These are phyloP conservation scores for Morpho helenor DNA, from an alignment of 2,888 invertebrate genomes.

Conservation along the genomic window DNA sequence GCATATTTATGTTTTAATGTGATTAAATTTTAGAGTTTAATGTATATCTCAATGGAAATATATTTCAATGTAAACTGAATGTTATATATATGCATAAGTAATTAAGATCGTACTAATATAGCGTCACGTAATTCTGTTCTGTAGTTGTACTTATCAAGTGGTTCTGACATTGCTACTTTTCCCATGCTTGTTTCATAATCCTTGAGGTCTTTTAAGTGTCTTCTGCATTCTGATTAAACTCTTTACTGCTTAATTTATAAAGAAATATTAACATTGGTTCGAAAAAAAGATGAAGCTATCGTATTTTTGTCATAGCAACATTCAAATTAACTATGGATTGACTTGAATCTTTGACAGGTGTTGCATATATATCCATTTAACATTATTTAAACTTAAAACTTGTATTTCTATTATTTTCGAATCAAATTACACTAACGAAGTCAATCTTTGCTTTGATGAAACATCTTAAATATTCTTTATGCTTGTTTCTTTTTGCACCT, in stretches of 20 bases:
- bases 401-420: too few relatives aligned
- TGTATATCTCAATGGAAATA: conserved; percentile 54
- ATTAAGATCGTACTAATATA: conserved; percentile 59
- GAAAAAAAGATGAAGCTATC: too few relatives aligned
- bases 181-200: too few relatives aligned
- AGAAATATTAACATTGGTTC: too few relatives aligned
- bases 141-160: conserved; percentile 50
- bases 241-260: too few relatives aligned
- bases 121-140: conserved; percentile 60
- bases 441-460: neutral
- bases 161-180: conserved; percentile 75
- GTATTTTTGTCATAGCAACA: too few relatives aligned
- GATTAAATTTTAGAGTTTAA: conserved; percentile 21
- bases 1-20: conserved; percentile 22
- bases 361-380: too few relatives aligned
- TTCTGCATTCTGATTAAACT: too few relatives aligned
- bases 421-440: neutral
- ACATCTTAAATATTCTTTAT: conserved; percentile 15
- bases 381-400: too few relatives aligned
- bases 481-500: conserved; percentile 27
- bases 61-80: conserved; percentile 74
- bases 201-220: too few relatives aligned
- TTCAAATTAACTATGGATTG: too few relatives aligned
- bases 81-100: conserved; percentile 73
- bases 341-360: too few relatives aligned